Percentiles rank a stretch among this genome's conserved stretches.
phyloP scores from a whole-genome alignment of 2,888 invertebrate species.

The Parnassius orleans region DNA sequence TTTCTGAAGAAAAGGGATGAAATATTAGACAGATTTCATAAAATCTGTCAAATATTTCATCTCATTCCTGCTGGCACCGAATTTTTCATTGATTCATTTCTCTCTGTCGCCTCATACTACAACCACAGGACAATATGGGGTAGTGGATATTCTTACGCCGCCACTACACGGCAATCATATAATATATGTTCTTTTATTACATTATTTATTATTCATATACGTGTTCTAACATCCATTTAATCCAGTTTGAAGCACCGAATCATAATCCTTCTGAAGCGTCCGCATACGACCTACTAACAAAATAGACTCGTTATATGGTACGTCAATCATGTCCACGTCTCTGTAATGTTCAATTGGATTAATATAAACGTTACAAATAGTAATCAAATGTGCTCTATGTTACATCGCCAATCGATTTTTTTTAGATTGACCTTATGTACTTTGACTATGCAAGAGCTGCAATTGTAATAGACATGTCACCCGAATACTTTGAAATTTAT shows the following conservation, averaged over 20 bases:
- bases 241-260: slow-evolving; percentile 11
- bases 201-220: too few relatives aligned
- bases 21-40: too few relatives aligned
- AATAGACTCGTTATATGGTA: slow-evolving; percentile 70
- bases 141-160: too few relatives aligned
- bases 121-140: too few relatives aligned
- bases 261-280: slow-evolving; percentile 42
- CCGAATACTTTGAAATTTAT: not conserved
- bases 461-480: not conserved
- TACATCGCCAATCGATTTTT: slow-evolving; percentile 64
- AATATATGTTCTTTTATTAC: too few relatives aligned
- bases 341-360: slow-evolving; percentile 63
- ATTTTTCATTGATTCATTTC: too few relatives aligned
- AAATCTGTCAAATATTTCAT: too few relatives aligned
- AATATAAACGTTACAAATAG: slow-evolving; percentile 77
- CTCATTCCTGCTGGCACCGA: too few relatives aligned
- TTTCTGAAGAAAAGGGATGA: too few relatives aligned
- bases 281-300: slow-evolving; percentile 53
- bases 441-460: slow-evolving; percentile 37
- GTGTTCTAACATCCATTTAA: not conserved
- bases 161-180: too few relatives aligned
- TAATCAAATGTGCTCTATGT: slow-evolving; percentile 68
- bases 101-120: too few relatives aligned
- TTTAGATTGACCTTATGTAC: slow-evolving; percentile 54
- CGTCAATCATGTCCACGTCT: slow-evolving; percentile 61